Evolutionary conservation across 23 tunicate species (phyloP).

Genomic region (Halocynthia roretzi): DNA sequence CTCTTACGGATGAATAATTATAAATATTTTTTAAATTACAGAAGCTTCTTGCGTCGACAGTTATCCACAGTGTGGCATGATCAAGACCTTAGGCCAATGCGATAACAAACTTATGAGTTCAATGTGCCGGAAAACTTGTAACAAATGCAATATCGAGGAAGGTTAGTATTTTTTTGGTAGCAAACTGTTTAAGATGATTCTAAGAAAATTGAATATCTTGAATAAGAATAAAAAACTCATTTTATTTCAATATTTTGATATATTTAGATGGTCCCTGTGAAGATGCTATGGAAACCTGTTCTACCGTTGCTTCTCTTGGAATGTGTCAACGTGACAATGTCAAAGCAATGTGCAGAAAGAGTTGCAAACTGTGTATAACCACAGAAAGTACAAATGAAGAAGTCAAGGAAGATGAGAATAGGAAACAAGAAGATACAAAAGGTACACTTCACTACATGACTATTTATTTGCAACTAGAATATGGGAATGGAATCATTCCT

Average conservation of each 20-base stretch:
- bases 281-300: not conserved
- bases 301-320: conserved; percentile 6
- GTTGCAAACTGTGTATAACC: conserved; percentile 11
- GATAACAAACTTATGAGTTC: not conserved
- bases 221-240: too few species aligned
- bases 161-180: too few species aligned
- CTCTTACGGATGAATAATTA: too few species aligned
- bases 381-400: not conserved
- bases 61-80: not conserved
- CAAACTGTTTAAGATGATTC: too few species aligned
- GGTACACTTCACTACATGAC: too few species aligned
- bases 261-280: not conserved
- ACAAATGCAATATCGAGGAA: not conserved
- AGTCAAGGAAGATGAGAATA: not conserved
- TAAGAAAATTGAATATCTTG: too few species aligned
- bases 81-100: conserved; percentile 15
- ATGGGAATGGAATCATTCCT: too few species aligned
- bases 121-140: conserved; percentile 21
- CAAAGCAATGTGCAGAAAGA: not conserved
- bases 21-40: not conserved
- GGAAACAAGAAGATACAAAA: too few species aligned
- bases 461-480: too few species aligned
- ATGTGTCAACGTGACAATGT: conserved; percentile 1
- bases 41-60: conserved; percentile 12
- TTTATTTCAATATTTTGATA: too few species aligned